phyloP scores from a whole-genome alignment of 2,888 invertebrate species.

The Cataglyphis albicans region DNA sequence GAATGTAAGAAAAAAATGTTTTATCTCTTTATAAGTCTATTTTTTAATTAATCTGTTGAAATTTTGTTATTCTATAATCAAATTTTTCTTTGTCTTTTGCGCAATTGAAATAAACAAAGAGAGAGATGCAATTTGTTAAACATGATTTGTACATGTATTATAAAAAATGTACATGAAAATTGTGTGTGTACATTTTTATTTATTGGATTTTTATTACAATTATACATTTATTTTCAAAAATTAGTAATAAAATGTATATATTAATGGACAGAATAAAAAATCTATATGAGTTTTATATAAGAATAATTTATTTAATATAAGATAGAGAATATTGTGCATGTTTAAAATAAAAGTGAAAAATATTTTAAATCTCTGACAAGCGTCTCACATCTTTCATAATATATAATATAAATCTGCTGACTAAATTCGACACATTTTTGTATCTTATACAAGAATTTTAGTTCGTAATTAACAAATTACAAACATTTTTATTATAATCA shows the following conservation, averaged over 20 bases:
- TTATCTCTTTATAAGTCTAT: not conserved
- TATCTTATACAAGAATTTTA: too few relatives aligned
- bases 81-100: not conserved
- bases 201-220: not conserved
- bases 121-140: not conserved
- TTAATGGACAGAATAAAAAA: not conserved
- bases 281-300: not conserved
- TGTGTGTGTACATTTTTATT: not conserved
- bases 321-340: too few relatives aligned
- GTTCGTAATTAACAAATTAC: too few relatives aligned
- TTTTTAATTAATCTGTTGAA: not conserved
- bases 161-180: not conserved
- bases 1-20: not conserved
- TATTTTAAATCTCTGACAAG: too few relatives aligned
- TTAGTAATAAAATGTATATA: slow-evolving; percentile 1
- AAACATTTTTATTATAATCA: too few relatives aligned
- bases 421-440: too few relatives aligned
- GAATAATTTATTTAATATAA: not conserved
- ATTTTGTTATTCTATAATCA: not conserved
- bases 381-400: too few relatives aligned
- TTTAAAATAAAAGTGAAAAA: too few relatives aligned
- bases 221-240: not conserved
- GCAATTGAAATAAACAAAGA: not conserved
- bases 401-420: too few relatives aligned
- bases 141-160: not conserved